Percentiles rank a stretch among this genome's conserved stretches.
Evolutionary conservation across 2,797 vertebrate genomes (phyloP).

Genomic region (Sylvilagus floridanus): DNA sequence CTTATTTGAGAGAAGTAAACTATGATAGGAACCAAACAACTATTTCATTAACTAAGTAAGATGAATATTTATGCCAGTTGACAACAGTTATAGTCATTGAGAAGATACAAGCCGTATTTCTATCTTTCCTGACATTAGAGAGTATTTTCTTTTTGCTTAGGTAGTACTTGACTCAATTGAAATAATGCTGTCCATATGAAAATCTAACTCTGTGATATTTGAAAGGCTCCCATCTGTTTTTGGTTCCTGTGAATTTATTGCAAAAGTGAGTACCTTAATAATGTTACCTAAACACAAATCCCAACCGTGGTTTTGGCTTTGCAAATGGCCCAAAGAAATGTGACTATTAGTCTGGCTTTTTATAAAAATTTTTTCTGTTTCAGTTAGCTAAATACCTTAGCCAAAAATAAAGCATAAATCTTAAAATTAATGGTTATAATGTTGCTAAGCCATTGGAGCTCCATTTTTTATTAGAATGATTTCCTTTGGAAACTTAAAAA

Average conservation of each 20-base stretch:
- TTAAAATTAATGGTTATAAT: constrained; percentile 52
- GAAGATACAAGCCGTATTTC: constrained; percentile 62
- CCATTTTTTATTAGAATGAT: constrained; percentile 56
- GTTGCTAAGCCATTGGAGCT: constrained; percentile 7
- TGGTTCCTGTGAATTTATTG: constrained; percentile 68
- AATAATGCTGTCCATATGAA: constrained; percentile 73
- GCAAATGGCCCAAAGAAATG: constrained; percentile 33
- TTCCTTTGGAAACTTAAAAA: constrained; percentile 35
- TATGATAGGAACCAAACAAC: constrained; percentile 37
- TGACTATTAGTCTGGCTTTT: constrained; percentile 36
- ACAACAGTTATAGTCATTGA: constrained; percentile 23
- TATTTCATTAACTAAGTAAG: constrained; percentile 60
- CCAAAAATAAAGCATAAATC: background rate
- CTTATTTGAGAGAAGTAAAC: constrained; percentile 45
- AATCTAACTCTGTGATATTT: constrained; percentile 75
- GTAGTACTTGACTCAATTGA: constrained; percentile 72
- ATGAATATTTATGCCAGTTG: constrained; percentile 49
- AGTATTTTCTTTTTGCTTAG: constrained; percentile 77
- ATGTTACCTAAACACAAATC: constrained; percentile 50
- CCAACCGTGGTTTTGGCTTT: constrained; percentile 68
- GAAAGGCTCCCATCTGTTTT: constrained; percentile 68
- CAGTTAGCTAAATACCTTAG: constrained; percentile 57
- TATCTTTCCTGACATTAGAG: constrained; percentile 64
- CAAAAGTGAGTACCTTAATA: constrained; percentile 72
- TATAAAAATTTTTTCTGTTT: constrained; percentile 64